Percentiles rank a stretch among this genome's conserved stretches.
Conservation (phyloP, 2,888 invertebrate species). For the Tinea pellionella region DNA sequence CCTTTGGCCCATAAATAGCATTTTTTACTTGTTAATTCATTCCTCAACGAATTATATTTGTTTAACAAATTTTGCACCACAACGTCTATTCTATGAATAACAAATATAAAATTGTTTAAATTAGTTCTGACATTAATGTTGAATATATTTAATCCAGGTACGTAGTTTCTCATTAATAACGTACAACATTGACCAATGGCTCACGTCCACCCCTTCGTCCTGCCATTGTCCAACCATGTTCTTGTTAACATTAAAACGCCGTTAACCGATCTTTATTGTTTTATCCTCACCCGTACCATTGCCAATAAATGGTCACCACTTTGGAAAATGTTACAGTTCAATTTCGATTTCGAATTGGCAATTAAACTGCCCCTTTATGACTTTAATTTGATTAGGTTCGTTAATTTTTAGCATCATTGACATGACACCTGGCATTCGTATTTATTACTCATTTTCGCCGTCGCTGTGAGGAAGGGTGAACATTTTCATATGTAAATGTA, state of each 20-base stretch:
- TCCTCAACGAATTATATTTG: too few relatives aligned
- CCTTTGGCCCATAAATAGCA: background rate
- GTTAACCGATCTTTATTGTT: slow-evolving; percentile 69
- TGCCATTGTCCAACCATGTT: slow-evolving; percentile 59
- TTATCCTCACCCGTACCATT: slow-evolving; percentile 46
- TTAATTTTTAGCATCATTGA: slow-evolving; percentile 11
- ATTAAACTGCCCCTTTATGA: slow-evolving; percentile 51
- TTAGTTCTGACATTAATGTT: too few relatives aligned
- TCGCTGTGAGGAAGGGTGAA: background rate
- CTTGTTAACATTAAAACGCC: slow-evolving; percentile 67
- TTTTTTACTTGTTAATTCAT: too few relatives aligned
- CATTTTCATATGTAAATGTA: background rate
- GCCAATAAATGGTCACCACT: slow-evolving; percentile 60
- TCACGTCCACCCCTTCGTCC: slow-evolving; percentile 44
- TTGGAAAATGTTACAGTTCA: slow-evolving; percentile 51
- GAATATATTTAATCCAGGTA: too few relatives aligned
- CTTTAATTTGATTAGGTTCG: slow-evolving; percentile 32
- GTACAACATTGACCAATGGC: background rate
- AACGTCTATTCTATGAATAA: too few relatives aligned
- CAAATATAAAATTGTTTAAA: too few relatives aligned
- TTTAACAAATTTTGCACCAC: too few relatives aligned
- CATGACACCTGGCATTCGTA: background rate
- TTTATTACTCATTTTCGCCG: background rate
- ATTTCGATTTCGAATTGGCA: slow-evolving; percentile 44
- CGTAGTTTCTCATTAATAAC: background rate